A percentile compares a stretch with the other conserved stretches of the same genome.
Evolutionary conservation across 2,888 invertebrate genomes (phyloP).

Genomic region (Clanis bilineata): DNA sequence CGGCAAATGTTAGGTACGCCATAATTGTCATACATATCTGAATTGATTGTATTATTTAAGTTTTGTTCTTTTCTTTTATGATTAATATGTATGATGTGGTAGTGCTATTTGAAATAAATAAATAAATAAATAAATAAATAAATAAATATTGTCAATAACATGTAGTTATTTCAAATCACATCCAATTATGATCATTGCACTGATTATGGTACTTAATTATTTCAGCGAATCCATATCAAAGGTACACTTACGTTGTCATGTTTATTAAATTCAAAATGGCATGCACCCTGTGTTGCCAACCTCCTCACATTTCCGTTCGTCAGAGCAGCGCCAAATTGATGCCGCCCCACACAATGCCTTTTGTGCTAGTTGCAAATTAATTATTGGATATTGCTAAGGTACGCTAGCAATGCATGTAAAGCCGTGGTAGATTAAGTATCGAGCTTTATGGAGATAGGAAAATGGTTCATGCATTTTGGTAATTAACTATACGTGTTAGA

Average conservation of each 20-base stretch:
- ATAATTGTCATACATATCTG: no score
- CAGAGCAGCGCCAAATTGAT: neutral
- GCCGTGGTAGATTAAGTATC: neutral
- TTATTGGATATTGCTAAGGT: neutral
- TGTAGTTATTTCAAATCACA: neutral
- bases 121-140: no score
- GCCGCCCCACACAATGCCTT: neutral
- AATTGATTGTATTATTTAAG: no score
- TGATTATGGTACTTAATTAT: neutral
- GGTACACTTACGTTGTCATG: neutral
- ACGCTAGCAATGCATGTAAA: neutral
- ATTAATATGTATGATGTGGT: no score
- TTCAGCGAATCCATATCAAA: neutral
- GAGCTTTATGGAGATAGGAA: no score
- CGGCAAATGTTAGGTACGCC: no score
- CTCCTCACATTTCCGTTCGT: neutral
- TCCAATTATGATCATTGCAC: neutral
- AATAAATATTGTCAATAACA: no score
- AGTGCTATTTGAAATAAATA: no score
- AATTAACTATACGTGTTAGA: no score
- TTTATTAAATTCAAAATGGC: slow-evolving; percentile 5
- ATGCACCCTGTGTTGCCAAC: neutral
- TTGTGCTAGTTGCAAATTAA: slow-evolving; percentile 4
- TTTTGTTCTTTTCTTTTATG: no score
- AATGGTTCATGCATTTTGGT: neutral